Base-by-base conservation (phyloP, 2,888 invertebrate genomes). In the Papilio demoleus region DNA sequence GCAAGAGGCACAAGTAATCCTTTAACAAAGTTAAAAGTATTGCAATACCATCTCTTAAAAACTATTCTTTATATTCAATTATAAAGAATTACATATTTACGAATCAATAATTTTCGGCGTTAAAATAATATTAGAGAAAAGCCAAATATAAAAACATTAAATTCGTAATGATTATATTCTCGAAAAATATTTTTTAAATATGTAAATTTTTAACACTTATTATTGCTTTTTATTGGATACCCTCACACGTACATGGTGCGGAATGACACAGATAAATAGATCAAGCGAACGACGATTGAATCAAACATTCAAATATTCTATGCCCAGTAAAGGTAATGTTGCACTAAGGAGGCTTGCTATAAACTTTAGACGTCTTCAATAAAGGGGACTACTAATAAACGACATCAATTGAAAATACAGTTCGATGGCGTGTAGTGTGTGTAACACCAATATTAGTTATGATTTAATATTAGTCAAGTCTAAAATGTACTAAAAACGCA, bases 1-100 rank as follows among this genome's bases (percentile, higher is more conserved):
- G 53, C 53, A 56, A 56, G 31, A 56, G 53, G 17, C 31, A 56
- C 53, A 17, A 56, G 53, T 56, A 56, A 11, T 31, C 31, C 31
- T 56, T n/a, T 56, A 31, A 56, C n/a, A 31, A 31, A 53, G n/a
- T 56, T 17, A 17, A 56, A 56, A 17, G 4, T 56, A 56, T 9
- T 31, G n/a, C 31, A 27, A 53, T 53, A 27, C n/a, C n/a, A 53
- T 53, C n/a, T n/a, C n/a, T 53, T 27, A 31, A n/a, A 27, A 31
- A 31, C 9, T 27, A 27, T 27, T 8, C 6, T 31, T 56, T 56
- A n/a, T 3, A 12, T 9, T 56, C n/a, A 5, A 24, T 47, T 24
- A 56, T n/a, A 31, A 31, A 31, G 31, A 56, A 17, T 56, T 56
- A 56, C 53, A 31, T 31, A 17, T 12, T 56, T 11, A 31, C 6